Percentiles rank a stretch among this genome's conserved stretches.
phyloP scores from a whole-genome alignment of 2,797 vertebrate genomes.

The Phaenicophaeus curvirostris region DNA sequence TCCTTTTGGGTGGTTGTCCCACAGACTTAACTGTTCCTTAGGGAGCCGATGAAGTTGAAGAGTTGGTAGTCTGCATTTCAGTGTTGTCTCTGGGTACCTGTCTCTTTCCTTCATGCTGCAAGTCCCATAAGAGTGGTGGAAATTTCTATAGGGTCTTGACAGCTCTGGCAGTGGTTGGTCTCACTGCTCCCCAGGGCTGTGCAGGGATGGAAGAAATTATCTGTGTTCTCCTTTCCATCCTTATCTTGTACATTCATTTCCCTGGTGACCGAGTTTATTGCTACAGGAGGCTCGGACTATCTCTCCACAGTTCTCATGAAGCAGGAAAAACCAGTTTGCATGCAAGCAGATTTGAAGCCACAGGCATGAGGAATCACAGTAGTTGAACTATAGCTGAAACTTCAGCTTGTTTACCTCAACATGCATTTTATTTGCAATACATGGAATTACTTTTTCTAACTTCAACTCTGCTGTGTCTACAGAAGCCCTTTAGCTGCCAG shows the following conservation, averaged over 20 bases:
- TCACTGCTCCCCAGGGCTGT: not conserved
- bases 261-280: not conserved
- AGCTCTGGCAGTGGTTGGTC: not conserved
- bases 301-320: not conserved
- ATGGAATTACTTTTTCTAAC: not conserved
- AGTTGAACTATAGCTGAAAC: not conserved
- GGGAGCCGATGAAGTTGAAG: not conserved
- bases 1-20: not conserved
- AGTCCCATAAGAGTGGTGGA: not conserved
- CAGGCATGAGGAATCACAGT: not conserved
- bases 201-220: not conserved
- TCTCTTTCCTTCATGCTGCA: rapidly evolving
- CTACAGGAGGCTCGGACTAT: not conserved
- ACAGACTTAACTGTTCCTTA: not conserved
- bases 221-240: not conserved
- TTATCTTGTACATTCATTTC: not conserved
- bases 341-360: not conserved
- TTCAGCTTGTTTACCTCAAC: not conserved
- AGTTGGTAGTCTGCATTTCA: not conserved
- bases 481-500: not conserved
- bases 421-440: not conserved
- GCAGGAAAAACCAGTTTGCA: not conserved
- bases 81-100: rapidly evolving
- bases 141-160: not conserved
- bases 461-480: not conserved